phyloP scores from a whole-genome alignment of 2,113 vertebrate genomes.

The Gnathonemus longibarbis region DNA sequence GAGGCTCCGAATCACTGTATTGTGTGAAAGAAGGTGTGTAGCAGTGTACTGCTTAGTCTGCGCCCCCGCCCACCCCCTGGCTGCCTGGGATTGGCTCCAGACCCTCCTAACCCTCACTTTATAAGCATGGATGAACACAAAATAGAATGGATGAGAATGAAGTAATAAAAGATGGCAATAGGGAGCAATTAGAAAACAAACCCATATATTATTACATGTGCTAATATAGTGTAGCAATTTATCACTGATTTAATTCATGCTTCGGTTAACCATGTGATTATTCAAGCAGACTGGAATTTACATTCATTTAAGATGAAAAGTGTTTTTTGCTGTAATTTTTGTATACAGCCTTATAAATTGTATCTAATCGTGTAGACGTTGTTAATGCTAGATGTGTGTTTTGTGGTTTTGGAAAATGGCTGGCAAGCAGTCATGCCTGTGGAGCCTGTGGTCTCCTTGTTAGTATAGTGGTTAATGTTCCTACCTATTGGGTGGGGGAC shows the following conservation, averaged over 20 bases:
- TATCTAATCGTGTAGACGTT: not conserved
- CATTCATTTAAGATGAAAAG: not conserved
- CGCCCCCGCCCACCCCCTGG: not conserved
- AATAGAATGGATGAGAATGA: not conserved
- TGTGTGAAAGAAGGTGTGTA: not conserved
- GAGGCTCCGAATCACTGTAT: not conserved
- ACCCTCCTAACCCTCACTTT: not conserved
- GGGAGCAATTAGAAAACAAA: not conserved
- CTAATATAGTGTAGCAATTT: not conserved
- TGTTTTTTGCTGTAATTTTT: not conserved
- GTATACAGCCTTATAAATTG: not conserved
- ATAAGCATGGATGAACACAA: not conserved
- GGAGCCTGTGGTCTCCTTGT: not conserved
- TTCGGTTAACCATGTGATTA: not conserved
- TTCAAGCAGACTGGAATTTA: not conserved
- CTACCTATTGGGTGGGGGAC: not conserved
- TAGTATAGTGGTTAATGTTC: not conserved
- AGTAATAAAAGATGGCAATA: not conserved
- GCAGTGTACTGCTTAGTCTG: not conserved
- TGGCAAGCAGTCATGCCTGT: not conserved
- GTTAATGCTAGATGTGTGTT: not conserved
- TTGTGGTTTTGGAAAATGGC: not conserved
- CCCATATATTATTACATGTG: not conserved
- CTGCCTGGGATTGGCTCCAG: not conserved
- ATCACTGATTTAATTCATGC: not conserved